Evolutionary conservation across 2,888 invertebrate species (phyloP).

Genomic region (Sepiola atlantica): DNA sequence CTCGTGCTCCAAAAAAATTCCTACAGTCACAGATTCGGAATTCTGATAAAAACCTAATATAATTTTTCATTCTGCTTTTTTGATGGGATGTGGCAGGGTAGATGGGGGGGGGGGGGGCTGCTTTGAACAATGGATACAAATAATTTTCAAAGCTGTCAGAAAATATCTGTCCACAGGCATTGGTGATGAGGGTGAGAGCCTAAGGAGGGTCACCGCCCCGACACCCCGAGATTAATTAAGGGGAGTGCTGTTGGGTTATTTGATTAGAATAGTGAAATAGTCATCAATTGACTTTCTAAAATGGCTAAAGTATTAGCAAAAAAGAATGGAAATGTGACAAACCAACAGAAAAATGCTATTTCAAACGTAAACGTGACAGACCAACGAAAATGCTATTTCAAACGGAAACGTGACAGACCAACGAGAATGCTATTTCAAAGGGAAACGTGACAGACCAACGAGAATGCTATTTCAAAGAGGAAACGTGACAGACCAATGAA

Average conservation of each 20-base stretch:
- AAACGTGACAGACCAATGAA: too few species aligned
- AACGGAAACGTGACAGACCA: too few species aligned
- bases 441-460: too few species aligned
- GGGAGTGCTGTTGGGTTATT: not conserved
- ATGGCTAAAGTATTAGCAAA: not conserved
- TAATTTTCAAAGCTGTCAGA: conserved; percentile 8
- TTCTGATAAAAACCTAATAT: not conserved
- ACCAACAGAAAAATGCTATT: too few species aligned
- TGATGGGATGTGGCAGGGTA: not conserved
- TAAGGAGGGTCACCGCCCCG: not conserved
- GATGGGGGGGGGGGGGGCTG: not conserved
- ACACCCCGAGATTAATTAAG: too few species aligned
- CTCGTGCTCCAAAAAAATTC: not conserved
- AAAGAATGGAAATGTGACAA: not conserved
- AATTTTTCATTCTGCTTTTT: not conserved
- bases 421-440: too few species aligned
- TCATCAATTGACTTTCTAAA: not conserved
- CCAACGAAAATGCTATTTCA: too few species aligned
- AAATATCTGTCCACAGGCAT: not conserved
- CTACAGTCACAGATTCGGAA: not conserved
- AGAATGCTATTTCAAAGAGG: too few species aligned
- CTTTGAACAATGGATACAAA: not conserved
- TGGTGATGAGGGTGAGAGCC: too few species aligned
- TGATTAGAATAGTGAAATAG: not conserved
- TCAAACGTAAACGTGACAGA: too few species aligned